Conservation (phyloP, 2,113 vertebrate genomes). For the human region GRCh38 chr6:31532501-31533000, state of each 20-base stretch:
- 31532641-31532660: neutral
- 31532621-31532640: neutral
- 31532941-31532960: conserved; percentile 79
- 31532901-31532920: conserved; percentile 90
- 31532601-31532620: neutral
- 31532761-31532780: conserved; percentile 70
- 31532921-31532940: conserved; percentile 67
- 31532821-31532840: conserved; percentile 93
- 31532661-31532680: neutral
- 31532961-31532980: conserved; percentile 81
- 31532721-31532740: neutral
- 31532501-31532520: too few species aligned
- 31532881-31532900: conserved; percentile 92
- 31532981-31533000: conserved; percentile 77
- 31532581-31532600: neutral
- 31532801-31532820: conserved; percentile 90
- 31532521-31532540: neutral
- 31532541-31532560: neutral
- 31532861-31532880: conserved; percentile 90
- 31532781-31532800: conserved; percentile 91
- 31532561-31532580: neutral
- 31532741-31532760: neutral
- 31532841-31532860: conserved; percentile 93
- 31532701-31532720: neutral
- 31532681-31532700: neutral